phyloP scores from a whole-genome alignment of 2,797 vertebrate species.

The Chromobotia macracanthus region DNA sequence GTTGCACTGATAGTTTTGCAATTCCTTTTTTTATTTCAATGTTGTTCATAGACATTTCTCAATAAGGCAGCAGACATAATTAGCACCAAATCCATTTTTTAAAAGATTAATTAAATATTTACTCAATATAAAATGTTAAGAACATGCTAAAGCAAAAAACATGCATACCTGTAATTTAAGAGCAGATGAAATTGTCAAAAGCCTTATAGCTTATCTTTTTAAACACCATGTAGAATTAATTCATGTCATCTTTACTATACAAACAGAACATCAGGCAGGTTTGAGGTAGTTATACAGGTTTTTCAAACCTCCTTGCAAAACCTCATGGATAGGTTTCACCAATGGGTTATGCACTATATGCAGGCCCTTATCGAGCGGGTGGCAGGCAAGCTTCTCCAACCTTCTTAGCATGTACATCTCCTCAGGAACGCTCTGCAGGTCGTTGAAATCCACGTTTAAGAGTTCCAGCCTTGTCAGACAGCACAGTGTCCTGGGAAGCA shows the following conservation, averaged over 20 bases:
- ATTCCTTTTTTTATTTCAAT: too few relatives aligned
- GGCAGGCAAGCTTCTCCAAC: slow-evolving; percentile 85
- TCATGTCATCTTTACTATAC: neutral
- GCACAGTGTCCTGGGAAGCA: slow-evolving; percentile 86
- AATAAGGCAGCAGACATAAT: neutral
- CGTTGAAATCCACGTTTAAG: slow-evolving; percentile 88
- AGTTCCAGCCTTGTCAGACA: slow-evolving; percentile 83
- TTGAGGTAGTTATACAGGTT: slow-evolving; percentile 81
- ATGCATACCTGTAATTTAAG: neutral
- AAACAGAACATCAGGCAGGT: slow-evolving; percentile 63
- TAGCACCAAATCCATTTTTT: too few relatives aligned
- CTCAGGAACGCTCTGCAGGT: slow-evolving; percentile 85
- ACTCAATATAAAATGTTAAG: neutral
- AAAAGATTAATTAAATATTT: neutral
- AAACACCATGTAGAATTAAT: neutral
- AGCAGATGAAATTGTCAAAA: neutral
- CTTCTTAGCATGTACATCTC: slow-evolving; percentile 85
- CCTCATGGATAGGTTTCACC: slow-evolving; percentile 86
- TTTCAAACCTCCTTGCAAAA: slow-evolving; percentile 86
- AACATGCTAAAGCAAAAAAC: neutral
- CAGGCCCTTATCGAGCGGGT: slow-evolving; percentile 93
- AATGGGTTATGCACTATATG: slow-evolving; percentile 91
- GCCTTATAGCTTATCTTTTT: too few relatives aligned
- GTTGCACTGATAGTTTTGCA: too few relatives aligned
- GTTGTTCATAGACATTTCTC: too few relatives aligned